phyloP scores from a whole-genome alignment of 2,888 invertebrate genomes.

The Anthophora plumipes region DNA sequence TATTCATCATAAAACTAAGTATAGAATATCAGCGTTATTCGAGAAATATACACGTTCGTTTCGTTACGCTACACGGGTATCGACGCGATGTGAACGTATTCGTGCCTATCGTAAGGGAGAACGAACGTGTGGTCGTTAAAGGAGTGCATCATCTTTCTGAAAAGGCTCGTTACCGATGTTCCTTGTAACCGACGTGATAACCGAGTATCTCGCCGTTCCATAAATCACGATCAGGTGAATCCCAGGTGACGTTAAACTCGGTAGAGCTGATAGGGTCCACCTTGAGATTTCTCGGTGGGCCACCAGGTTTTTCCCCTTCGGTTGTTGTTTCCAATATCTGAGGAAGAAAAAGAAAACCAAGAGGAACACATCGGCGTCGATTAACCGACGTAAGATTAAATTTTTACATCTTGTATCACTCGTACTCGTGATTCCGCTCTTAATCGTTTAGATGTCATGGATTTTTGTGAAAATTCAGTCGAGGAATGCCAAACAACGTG shows the following conservation, averaged over 20 bases:
- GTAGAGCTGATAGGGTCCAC: constrained; percentile 94
- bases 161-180: constrained; percentile 82
- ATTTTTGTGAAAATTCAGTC: no score
- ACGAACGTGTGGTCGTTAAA: constrained; percentile 38
- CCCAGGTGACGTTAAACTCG: constrained; percentile 94
- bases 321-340: constrained; percentile 83
- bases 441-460: no score
- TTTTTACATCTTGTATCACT: neutral
- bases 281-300: constrained; percentile 92
- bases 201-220: constrained; percentile 96
- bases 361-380: neutral
- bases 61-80: constrained; percentile 6
- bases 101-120: constrained; percentile 38
- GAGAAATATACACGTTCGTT: constrained; percentile 27
- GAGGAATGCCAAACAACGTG: no score
- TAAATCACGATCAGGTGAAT: constrained; percentile 93
- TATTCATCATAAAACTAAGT: constrained; percentile 57
- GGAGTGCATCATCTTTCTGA: constrained; percentile 13
- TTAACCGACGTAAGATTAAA: constrained; percentile 7
- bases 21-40: constrained; percentile 55
- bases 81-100: no score
- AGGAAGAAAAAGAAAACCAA: constrained; percentile 16
- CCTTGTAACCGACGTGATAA: constrained; percentile 94
- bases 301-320: constrained; percentile 88
- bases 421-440: no score